Conservation (phyloP, 2,797 vertebrate genomes). For the Labeo calbasu region DNA sequence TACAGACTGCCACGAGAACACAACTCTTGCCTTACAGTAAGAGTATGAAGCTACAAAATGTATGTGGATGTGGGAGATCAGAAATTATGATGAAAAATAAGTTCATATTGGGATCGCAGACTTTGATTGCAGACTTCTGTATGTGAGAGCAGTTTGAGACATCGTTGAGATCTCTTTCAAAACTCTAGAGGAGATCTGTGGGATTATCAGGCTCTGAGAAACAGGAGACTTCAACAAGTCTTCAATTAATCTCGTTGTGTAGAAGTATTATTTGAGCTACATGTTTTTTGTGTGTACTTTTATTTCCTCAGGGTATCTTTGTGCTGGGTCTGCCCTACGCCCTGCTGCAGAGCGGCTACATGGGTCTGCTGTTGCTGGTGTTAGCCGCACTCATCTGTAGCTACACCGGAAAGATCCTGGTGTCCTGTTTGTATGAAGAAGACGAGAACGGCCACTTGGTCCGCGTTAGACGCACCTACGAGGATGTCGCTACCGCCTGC, state of each 20-base stretch:
- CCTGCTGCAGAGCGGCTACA: conserved; percentile 80
- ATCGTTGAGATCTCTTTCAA: background rate
- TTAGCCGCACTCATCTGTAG: conserved; percentile 78
- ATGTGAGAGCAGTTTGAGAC: too few relatives aligned
- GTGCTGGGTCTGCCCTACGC: conserved; percentile 80
- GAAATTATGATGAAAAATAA: background rate
- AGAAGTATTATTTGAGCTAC: background rate
- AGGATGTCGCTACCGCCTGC: conserved; percentile 80
- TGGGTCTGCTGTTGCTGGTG: conserved; percentile 77
- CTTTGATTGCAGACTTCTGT: too few relatives aligned
- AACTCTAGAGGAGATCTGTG: background rate
- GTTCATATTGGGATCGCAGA: too few relatives aligned
- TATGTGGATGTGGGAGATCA: too few relatives aligned
- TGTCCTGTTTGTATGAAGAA: conserved; percentile 80
- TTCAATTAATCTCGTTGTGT: background rate
- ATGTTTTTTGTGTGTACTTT: background rate
- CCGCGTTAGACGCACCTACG: conserved; percentile 78
- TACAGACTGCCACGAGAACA: too few relatives aligned
- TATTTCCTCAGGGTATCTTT: conserved; percentile 78
- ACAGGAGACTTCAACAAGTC: too few relatives aligned
- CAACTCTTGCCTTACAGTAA: too few relatives aligned
- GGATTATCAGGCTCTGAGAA: background rate
- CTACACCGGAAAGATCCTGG: conserved; percentile 83
- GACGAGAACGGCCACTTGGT: conserved; percentile 69
- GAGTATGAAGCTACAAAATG: too few relatives aligned